phyloP scores from a whole-genome alignment of 2,797 vertebrate genomes.

The Helarctos malayanus region DNA sequence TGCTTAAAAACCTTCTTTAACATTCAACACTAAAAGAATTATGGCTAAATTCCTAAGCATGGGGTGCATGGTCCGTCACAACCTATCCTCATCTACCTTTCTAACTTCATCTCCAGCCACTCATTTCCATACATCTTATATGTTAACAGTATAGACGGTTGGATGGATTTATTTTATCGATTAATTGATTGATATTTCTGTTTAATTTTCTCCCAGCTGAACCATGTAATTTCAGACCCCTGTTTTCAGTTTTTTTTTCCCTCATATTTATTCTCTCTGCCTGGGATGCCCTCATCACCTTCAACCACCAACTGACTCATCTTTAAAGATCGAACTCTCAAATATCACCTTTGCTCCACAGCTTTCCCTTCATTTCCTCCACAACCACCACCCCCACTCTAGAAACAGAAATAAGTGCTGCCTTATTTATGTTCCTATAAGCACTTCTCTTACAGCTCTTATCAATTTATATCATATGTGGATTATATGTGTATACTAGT shows the following conservation, averaged over 20 bases:
- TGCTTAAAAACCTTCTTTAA: conserved; percentile 1
- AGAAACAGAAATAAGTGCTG: neutral
- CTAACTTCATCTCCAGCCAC: neutral
- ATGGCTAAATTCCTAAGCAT: neutral
- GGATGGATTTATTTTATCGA: neutral
- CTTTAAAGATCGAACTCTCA: neutral
- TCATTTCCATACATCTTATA: neutral
- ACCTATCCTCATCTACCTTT: neutral
- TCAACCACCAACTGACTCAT: conserved; percentile 7
- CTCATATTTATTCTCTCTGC: neutral
- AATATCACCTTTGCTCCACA: neutral
- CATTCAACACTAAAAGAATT: conserved; percentile 47
- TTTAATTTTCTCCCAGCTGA: neutral
- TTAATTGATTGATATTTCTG: neutral
- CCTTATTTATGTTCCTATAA: neutral
- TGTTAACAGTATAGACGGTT: neutral
- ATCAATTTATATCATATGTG: neutral
- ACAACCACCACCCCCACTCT: neutral
- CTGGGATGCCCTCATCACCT: neutral
- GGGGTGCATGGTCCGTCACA: conserved; percentile 2
- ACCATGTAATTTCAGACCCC: neutral
- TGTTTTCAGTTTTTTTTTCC: neutral
- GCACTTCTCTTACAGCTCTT: neutral
- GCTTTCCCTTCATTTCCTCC: conserved; percentile 18
- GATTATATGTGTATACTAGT: neutral